Conservation (phyloP, 2,888 invertebrate species). For the Lucinisca nassula region DNA sequence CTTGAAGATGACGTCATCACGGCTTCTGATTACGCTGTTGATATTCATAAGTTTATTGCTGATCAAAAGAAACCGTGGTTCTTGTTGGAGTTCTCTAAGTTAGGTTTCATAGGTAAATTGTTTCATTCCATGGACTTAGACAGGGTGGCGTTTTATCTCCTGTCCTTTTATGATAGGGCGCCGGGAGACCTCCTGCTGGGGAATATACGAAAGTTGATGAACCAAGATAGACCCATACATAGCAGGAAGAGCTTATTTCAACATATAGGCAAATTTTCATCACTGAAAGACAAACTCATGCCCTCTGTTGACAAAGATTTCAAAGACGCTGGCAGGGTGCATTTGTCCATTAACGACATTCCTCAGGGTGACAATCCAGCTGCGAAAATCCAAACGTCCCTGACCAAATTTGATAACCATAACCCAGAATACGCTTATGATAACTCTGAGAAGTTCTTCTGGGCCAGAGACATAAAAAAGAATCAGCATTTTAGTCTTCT, state of each 20-base stretch:
- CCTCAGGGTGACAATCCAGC: conserved; percentile 83
- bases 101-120: conserved; percentile 81
- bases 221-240: conserved; percentile 66
- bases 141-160: conserved; percentile 82
- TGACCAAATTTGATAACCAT: conserved; percentile 69
- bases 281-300: conserved; percentile 71
- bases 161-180: conserved; percentile 74
- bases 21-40: conserved; percentile 82
- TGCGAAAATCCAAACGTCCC: conserved; percentile 85
- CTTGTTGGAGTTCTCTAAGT: conserved; percentile 73
- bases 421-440: conserved; percentile 85
- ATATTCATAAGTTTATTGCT: conserved; percentile 85
- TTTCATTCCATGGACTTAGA: conserved; percentile 70
- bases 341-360: conserved; percentile 26
- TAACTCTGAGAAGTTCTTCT: conserved; percentile 58
- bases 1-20: conserved; percentile 88
- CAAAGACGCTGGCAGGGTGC: conserved; percentile 51
- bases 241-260: conserved; percentile 71
- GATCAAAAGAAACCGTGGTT: conserved; percentile 65
- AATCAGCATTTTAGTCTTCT: conserved; percentile 62
- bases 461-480: conserved; percentile 59
- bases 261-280: conserved; percentile 75
- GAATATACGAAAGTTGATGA: conserved; percentile 58
- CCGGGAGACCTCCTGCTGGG: conserved; percentile 76
- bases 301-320: conserved; percentile 72